Evolutionary conservation across 1,140 invertebrate species (phyloP), one percentile per base, ranked within the genome.

Genomic region (Pseudomyrmex concolor): DNA sequence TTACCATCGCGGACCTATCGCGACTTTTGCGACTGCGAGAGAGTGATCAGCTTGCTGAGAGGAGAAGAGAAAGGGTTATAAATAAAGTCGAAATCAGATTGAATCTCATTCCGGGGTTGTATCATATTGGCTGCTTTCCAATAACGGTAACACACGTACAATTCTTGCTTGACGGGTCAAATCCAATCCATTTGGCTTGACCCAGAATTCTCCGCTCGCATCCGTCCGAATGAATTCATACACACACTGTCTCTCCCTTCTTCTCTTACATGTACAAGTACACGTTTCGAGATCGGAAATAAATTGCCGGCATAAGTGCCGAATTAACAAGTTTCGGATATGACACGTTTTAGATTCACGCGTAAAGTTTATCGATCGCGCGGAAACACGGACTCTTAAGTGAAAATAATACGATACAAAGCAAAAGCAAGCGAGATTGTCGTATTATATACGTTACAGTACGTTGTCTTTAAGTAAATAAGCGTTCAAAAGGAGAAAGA

Each of bases 181-280:
- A 84, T 89, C 85, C 88, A 90, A 89, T 90, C 87, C 89, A 90
- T 90, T 87, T 89, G 66, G 84, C 50, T 64, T 90, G 86, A 90
- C 89, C 89, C 68, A 90, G 89, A 89, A 90, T 90, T 54, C 51
- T 54, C 19, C 62, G 62, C 43, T 76, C 74, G 48, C 59, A 81
- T 54, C 63, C 12, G 50, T 48, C 50, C 48, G 13, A 13, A 12
- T 55, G 80, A 59, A 86, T 88, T 85, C 86, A 63, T 88, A 67
- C 3, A 64, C 34, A 34, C 34, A 51, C 2, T 54, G 66, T 57
- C 22, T 68, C 71, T 34, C 2, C 34, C 34, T 4, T 34, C 34
- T n/a, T n/a, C 34, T 7, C 50, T 63, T 76, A 59, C 48, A 74
- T 82, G 71, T 55, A 13, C 25, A 64, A 22, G 71, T 15, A 60